Evolutionary conservation across 2,888 invertebrate genomes (phyloP).

Genomic region (Digitonthophagus gazella): DNA sequence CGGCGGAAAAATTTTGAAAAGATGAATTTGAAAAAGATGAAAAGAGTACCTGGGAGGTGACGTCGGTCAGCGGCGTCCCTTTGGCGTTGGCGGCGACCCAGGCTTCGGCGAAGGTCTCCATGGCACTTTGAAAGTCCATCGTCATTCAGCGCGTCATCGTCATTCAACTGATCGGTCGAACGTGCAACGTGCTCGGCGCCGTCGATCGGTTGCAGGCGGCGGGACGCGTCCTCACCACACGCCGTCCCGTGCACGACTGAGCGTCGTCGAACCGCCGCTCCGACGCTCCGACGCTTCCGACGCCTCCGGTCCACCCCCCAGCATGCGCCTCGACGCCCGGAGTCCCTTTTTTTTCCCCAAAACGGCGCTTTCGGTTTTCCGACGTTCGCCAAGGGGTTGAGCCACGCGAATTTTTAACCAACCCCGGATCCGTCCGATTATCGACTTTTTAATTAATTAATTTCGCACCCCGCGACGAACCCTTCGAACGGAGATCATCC

Average conservation of each 20-base stretch:
- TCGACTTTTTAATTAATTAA: not conserved
- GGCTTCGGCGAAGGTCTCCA: slow-evolving; percentile 97
- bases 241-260: slow-evolving; percentile 26
- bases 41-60: slow-evolving; percentile 66
- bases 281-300: slow-evolving; percentile 29
- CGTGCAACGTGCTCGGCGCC: slow-evolving; percentile 8
- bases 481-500: not conserved
- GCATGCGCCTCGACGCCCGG: slow-evolving; percentile 40
- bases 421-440: not conserved
- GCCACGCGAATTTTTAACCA: not conserved
- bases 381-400: not conserved
- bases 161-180: slow-evolving; percentile 8
- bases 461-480: not conserved
- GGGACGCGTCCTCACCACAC: slow-evolving; percentile 2
- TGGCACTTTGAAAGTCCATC: slow-evolving; percentile 98
- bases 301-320: slow-evolving; percentile 47
- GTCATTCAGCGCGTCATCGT: slow-evolving; percentile 35
- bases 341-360: not conserved
- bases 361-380: not conserved
- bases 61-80: slow-evolving; percentile 56
- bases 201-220: slow-evolving; percentile 6
- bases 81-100: slow-evolving; percentile 92
- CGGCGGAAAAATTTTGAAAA: not conserved
- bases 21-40: not conserved
- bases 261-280: slow-evolving; percentile 19